phyloP scores from a whole-genome alignment of 1,140 invertebrate species.

The Samia ricini region DNA sequence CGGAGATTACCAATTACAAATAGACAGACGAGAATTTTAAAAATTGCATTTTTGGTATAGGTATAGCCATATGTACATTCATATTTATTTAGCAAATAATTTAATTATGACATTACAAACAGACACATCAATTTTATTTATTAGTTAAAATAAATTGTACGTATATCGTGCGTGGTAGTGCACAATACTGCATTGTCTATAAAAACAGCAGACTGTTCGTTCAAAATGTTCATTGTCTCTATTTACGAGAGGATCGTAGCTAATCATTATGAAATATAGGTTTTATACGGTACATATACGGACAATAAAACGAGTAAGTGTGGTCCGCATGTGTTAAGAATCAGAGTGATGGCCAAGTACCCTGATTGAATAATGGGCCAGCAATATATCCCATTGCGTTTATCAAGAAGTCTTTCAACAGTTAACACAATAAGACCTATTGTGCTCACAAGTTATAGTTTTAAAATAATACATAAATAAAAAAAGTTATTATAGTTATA shows the following conservation, averaged over 20 bases:
- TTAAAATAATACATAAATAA: too few species aligned
- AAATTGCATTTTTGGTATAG: too few species aligned
- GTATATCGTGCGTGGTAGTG: too few species aligned
- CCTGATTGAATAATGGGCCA: conserved; percentile 16
- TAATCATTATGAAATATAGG: background rate
- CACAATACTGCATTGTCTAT: background rate
- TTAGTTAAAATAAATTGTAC: too few species aligned
- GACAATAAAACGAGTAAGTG: background rate
- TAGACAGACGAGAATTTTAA: too few species aligned
- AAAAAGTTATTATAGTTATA: too few species aligned
- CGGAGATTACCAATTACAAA: too few species aligned
- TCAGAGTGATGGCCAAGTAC: conserved; percentile 12
- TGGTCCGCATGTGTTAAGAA: background rate
- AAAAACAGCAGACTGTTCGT: background rate
- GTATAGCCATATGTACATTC: too few species aligned
- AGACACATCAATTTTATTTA: too few species aligned
- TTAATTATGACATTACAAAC: too few species aligned
- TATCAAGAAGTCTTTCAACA: background rate
- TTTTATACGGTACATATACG: background rate
- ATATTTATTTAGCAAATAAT: too few species aligned
- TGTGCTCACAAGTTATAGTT: background rate
- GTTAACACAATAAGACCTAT: background rate
- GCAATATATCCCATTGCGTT: conserved; percentile 6
- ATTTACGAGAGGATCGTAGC: background rate
- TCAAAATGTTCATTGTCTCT: background rate